These are phyloP conservation scores for Drosophila austrosaltans DNA, from an alignment of 2,888 invertebrate species.

Conservation along the genomic window DNA sequence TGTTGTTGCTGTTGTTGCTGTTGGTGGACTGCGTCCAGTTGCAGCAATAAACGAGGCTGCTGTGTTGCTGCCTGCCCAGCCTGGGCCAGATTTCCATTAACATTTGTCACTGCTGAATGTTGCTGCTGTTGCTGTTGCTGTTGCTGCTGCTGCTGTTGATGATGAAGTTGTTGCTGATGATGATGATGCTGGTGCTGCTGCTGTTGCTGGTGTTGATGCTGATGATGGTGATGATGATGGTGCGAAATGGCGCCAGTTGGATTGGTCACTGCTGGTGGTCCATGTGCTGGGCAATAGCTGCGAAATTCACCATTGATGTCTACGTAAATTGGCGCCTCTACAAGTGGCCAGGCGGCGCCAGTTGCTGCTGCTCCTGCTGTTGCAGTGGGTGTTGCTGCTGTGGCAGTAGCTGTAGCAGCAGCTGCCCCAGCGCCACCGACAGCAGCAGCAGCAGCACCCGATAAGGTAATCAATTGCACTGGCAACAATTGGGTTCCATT, in stretches of 20 bases:
- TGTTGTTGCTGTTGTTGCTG: slow-evolving; percentile 44
- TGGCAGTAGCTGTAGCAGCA: slow-evolving; percentile 55
- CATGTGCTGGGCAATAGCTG: slow-evolving; percentile 84
- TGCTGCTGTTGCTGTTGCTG: slow-evolving; percentile 38
- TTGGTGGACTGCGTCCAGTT: slow-evolving; percentile 88
- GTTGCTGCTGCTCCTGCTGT: slow-evolving; percentile 67
- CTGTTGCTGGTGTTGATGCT: slow-evolving; percentile 43
- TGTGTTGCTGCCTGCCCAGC: slow-evolving; percentile 40
- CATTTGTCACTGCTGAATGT: slow-evolving; percentile 60
- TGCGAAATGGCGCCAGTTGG: slow-evolving; percentile 59
- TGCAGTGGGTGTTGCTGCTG: slow-evolving; percentile 59
- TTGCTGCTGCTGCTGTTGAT: slow-evolving; percentile 39
- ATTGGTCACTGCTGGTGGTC: slow-evolving; percentile 67
- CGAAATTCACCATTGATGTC: slow-evolving; percentile 86
- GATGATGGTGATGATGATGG: slow-evolving; percentile 40
- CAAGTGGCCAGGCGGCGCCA: slow-evolving; percentile 82
- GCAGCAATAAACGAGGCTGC: slow-evolving; percentile 87
- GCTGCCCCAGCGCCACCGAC: slow-evolving; percentile 55
- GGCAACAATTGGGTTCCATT: slow-evolving; percentile 85
- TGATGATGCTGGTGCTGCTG: slow-evolving; percentile 44
- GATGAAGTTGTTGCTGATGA: slow-evolving; percentile 25
- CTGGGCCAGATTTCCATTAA: slow-evolving; percentile 67
- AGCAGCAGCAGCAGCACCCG: slow-evolving; percentile 63
- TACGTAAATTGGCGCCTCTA: slow-evolving; percentile 86
- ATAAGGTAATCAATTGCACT: slow-evolving; percentile 84